A percentile compares a stretch with the other conserved stretches of the same genome.
Conservation (phyloP, 1,140 invertebrate species). For the Drosophila elegans region DNA sequence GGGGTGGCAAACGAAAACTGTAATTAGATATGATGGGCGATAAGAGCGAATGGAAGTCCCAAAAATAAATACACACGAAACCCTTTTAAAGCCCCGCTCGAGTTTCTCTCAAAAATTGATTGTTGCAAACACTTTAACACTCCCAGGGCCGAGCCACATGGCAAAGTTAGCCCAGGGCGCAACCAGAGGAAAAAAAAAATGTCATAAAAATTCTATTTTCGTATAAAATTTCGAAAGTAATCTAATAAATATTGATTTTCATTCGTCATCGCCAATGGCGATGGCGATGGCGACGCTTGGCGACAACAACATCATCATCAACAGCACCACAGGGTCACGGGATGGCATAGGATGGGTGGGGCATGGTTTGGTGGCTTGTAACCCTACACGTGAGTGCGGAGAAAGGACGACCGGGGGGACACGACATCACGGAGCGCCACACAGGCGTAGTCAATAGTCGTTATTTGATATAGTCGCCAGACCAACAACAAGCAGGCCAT, state of each 20-base stretch:
- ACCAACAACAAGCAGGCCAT: slow-evolving; percentile 73
- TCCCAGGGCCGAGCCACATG: slow-evolving; percentile 14
- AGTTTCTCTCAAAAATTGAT: slow-evolving; percentile 52
- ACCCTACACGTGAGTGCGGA: slow-evolving; percentile 72
- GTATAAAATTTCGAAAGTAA: slow-evolving; percentile 85
- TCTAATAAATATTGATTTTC: slow-evolving; percentile 85
- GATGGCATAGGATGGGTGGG: slow-evolving; percentile 1
- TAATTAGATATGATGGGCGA: slow-evolving; percentile 28
- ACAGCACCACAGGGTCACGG: slow-evolving; percentile 30
- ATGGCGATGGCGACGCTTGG: slow-evolving; percentile 57
- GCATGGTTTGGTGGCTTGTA: slow-evolving; percentile 46
- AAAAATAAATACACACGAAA: neutral
- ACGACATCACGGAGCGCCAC: slow-evolving; percentile 48
- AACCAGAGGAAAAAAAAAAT: slow-evolving; percentile 51
- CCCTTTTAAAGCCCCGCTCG: slow-evolving; percentile 30
- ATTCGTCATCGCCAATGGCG: slow-evolving; percentile 77
- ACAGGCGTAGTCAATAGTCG: slow-evolving; percentile 79
- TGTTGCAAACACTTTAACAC: slow-evolving; percentile 46
- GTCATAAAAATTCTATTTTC: slow-evolving; percentile 84
- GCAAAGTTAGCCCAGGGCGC: slow-evolving; percentile 42
- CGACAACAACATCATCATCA: slow-evolving; percentile 56
- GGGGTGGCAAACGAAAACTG: slow-evolving; percentile 24
- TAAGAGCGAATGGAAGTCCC: slow-evolving; percentile 2
- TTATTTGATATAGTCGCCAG: slow-evolving; percentile 81
- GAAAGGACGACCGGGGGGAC: slow-evolving; percentile 26